Conservation (phyloP, 2,888 invertebrate genomes). For the Prostheceraeus crozeri region DNA sequence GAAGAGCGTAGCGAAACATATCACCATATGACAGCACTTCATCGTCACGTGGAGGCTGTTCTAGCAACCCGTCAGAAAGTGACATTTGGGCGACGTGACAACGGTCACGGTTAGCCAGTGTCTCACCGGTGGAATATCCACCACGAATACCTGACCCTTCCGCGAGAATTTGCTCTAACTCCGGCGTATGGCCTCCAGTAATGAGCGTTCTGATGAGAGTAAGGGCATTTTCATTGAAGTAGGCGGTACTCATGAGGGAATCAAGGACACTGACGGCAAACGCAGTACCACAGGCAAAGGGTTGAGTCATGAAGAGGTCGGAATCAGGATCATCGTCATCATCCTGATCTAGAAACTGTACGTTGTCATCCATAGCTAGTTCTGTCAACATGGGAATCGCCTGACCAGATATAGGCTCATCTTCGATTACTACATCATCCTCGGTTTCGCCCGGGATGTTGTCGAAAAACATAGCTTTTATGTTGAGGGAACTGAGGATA, state of each 20-base stretch:
- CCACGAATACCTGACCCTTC: constrained; percentile 97
- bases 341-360: constrained; percentile 63
- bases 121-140: constrained; percentile 91
- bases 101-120: constrained; percentile 85
- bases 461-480: constrained; percentile 71
- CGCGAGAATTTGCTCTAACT: constrained; percentile 93
- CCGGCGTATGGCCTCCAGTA: constrained; percentile 98
- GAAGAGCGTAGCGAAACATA: constrained; percentile 86
- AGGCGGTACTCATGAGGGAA: constrained; percentile 99
- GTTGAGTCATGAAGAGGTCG: constrained; percentile 97
- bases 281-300: constrained; percentile 99
- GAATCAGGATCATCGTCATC: constrained; percentile 99
- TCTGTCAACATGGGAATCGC: constrained; percentile 91
- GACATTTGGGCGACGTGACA: constrained; percentile 97
- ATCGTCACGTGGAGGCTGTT: background rate
- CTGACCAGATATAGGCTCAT: constrained; percentile 54
- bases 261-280: constrained; percentile 99
- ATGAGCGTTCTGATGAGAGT: constrained; percentile 96
- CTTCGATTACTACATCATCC: constrained; percentile 99
- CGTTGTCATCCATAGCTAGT: constrained; percentile 94
- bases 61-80: constrained; percentile 93
- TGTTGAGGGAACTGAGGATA: constrained; percentile 95
- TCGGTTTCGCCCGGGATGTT: too few relatives aligned
- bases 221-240: constrained; percentile 99
- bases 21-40: constrained; percentile 68